Evolutionary conservation across 2,113 vertebrate species (phyloP).

Genomic region (Panthera tigris): DNA sequence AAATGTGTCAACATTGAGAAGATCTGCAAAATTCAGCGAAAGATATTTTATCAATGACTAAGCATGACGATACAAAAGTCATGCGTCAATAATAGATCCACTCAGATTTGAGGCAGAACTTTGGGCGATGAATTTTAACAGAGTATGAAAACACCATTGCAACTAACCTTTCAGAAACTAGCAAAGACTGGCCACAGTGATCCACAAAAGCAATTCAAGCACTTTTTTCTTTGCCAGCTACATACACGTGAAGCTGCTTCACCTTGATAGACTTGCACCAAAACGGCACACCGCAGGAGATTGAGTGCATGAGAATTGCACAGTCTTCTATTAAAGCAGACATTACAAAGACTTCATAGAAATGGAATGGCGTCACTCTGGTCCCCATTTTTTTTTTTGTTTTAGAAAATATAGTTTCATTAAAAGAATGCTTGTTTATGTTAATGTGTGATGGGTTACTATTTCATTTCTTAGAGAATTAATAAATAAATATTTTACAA

Average conservation of each 20-base stretch:
- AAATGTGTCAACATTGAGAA: not conserved
- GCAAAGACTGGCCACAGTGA: not conserved
- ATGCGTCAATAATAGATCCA: not conserved
- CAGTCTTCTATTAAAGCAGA: not conserved
- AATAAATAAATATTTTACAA: not conserved
- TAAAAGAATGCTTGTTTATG: not conserved
- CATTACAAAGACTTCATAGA: not conserved
- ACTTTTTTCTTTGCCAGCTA: not conserved
- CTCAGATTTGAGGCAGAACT: not conserved
- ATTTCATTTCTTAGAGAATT: not conserved
- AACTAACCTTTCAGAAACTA: not conserved
- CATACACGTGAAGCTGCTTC: rapidly evolving
- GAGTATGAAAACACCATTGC: not conserved
- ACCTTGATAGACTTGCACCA: not conserved
- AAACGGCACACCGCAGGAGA: not conserved
- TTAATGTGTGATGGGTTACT: not conserved
- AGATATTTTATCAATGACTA: rapidly evolving
- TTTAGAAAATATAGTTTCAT: not conserved
- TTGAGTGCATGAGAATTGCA: not conserved
- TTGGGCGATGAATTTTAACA: not conserved
- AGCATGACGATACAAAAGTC: too few relatives aligned
- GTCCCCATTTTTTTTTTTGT: not conserved
- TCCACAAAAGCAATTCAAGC: not conserved
- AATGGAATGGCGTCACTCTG: not conserved
- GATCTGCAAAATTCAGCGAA: not conserved